phyloP scores from a whole-genome alignment of 2,888 invertebrate genomes.

The Dorcus hopei region DNA sequence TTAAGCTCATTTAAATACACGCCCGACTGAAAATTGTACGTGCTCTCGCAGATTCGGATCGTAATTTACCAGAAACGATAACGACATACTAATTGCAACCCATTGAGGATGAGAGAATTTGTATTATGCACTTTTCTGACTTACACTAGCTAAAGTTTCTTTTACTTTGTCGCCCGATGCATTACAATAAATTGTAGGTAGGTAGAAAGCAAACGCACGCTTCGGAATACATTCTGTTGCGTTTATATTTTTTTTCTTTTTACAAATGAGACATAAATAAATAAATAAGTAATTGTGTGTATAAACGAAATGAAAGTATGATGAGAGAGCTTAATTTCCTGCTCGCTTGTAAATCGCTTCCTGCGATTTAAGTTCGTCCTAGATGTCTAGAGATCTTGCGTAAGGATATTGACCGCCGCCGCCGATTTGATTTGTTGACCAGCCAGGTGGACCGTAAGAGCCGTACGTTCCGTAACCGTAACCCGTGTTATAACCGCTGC shows the following conservation, averaged over 20 bases:
- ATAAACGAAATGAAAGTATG: too few relatives aligned
- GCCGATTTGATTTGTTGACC: conserved; percentile 32
- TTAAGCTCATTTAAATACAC: neutral
- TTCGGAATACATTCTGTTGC: too few relatives aligned
- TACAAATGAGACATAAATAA: too few relatives aligned
- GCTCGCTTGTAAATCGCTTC: too few relatives aligned
- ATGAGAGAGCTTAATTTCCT: too few relatives aligned
- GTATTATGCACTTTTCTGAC: too few relatives aligned
- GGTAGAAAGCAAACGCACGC: too few relatives aligned
- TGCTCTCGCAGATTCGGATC: neutral
- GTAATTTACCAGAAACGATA: neutral
- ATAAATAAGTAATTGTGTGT: too few relatives aligned
- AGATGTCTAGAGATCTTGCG: conserved; percentile 42
- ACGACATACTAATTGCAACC: neutral
- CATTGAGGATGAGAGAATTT: neutral
- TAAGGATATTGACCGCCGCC: conserved; percentile 51
- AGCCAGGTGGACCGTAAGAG: conserved; percentile 21
- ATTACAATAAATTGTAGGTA: too few relatives aligned
- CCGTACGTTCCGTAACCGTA: conserved; percentile 17
- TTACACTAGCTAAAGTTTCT: too few relatives aligned
- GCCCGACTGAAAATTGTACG: neutral
- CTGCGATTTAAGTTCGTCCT: neutral
- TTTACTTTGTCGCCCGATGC: too few relatives aligned
- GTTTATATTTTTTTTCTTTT: too few relatives aligned
- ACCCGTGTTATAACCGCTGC: conserved; percentile 1